Percentiles rank a stretch among this genome's conserved stretches.
Evolutionary conservation across 2,113 vertebrate genomes (phyloP).

Genomic region (Pseudorhombus dupliciocellatus): DNA sequence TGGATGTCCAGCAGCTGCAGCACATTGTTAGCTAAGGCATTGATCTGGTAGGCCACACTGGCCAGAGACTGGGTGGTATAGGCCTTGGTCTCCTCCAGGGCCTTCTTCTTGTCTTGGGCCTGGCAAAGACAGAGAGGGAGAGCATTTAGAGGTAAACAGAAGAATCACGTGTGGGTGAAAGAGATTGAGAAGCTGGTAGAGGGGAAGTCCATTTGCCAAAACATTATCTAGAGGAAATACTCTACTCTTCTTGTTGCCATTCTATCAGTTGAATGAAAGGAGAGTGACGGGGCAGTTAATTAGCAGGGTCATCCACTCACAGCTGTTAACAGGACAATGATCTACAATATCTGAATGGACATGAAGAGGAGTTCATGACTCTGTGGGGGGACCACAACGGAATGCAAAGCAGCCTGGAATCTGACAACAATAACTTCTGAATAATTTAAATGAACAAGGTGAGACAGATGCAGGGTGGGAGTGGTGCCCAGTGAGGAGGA

Average conservation of each 20-base stretch:
- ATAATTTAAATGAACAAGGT: conserved; percentile 24
- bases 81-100: conserved; percentile 99
- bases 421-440: conserved; percentile 31
- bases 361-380: no score
- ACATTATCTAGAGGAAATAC: conserved; percentile 31
- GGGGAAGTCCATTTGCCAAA: neutral
- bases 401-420: conserved; percentile 26
- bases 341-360: conserved; percentile 4
- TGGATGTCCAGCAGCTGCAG: conserved; percentile 98
- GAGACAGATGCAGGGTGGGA: conserved; percentile 68
- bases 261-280: conserved; percentile 14
- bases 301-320: conserved; percentile 4
- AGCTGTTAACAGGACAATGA: neutral
- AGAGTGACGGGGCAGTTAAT: conserved; percentile 13
- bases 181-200: conserved; percentile 31
- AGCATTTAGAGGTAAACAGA: conserved; percentile 22
- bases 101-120: conserved; percentile 99
- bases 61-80: conserved; percentile 99
- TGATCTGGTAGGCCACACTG: conserved; percentile 99
- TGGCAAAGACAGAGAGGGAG: conserved; percentile 62
- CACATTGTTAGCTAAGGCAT: conserved; percentile 99
- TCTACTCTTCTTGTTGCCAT: conserved; percentile 26
- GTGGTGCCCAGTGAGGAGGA: conserved; percentile 48
- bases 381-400: neutral
- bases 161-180: conserved; percentile 28